Base-by-base conservation (phyloP, 1,140 invertebrate genomes). In the Hydropsyche tenuis region DNA sequence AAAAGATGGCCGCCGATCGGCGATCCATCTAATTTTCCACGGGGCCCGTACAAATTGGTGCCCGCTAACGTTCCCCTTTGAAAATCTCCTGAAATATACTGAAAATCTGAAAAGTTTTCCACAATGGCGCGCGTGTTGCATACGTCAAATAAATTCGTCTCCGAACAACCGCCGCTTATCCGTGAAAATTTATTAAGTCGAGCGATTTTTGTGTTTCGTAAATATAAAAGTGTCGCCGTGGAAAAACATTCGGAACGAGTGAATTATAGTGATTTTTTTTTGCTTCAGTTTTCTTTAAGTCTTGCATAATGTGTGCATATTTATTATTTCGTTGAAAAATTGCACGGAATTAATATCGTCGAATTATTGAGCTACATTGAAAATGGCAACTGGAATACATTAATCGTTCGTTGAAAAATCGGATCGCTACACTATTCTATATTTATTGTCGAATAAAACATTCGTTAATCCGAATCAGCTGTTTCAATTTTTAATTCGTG, bases 151-250 rank as follows among this genome's bases (percentile, higher is more conserved):
- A 56, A 70, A 70, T 70, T 70, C 51, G 30, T 9, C 51, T 70
- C 68, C 48, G 23, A 70, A 70, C 68, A 70, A 56, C 48, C 48
- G 25, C 68, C 20, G 68, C 68, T 70, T 70, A 70, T 53, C 48
- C 37, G 30, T 48, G 48, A 70, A 70, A 70, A 70, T 70, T 70
- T 70, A 70, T 70, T 56, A 53, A 37, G 46, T 68, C 45, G 45
- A 68, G 25, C 43, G 37, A 70, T 70, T 70, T 70, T 23, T 56
- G 45, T 60, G 30, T 20, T 48, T 60, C 30, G 43, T 56, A 70
- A 75, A 75, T 75, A 46, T 37, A 75, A 64, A 62, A 73, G 37
- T 43, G 18, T 25, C 56, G 37, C 22, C 20, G 25, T 56, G 25
- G 42, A 62, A 66, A 63, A 73, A 63, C 65, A 2, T 18, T 30